phyloP scores from a whole-genome alignment of 2,797 vertebrate genomes.

The Scomberomorus guttatus region DNA sequence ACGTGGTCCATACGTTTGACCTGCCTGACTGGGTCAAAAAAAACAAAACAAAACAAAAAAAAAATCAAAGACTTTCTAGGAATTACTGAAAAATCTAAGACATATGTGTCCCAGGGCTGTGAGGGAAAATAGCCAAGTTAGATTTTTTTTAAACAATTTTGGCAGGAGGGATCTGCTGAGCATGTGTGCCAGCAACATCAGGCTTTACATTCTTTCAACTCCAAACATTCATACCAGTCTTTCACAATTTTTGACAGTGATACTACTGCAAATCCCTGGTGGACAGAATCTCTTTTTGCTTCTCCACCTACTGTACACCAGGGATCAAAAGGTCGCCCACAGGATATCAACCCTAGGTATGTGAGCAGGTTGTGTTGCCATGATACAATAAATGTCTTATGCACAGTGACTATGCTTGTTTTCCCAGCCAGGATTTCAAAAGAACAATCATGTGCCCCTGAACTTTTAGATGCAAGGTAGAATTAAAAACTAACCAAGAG shows the following conservation, averaged over 20 bases:
- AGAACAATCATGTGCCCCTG: not conserved
- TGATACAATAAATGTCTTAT: too few relatives aligned
- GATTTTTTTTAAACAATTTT: conserved; percentile 5
- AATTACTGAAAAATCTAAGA: conserved; percentile 38
- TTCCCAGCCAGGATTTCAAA: not conserved
- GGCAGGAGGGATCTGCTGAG: conserved; percentile 5
- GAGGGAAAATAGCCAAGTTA: not conserved
- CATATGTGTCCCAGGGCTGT: not conserved
- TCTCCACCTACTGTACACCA: not conserved
- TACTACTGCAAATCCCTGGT: conserved; percentile 22
- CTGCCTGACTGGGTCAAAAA: conserved; percentile 55
- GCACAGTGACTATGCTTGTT: not conserved
- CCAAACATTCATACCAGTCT: conserved; percentile 15
- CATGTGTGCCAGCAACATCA: conserved; percentile 13
- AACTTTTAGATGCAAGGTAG: not conserved
- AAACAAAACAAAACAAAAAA: conserved; percentile 6
- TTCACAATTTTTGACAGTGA: conserved; percentile 16
- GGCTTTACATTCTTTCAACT: conserved; percentile 14
- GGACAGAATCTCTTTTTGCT: conserved; percentile 5
- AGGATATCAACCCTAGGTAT: not conserved
- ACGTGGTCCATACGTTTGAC: conserved; percentile 60
- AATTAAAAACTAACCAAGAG: not conserved
- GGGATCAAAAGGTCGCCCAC: conserved; percentile 4
- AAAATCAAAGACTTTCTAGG: conserved; percentile 13
- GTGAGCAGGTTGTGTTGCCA: not conserved